phyloP scores from a whole-genome alignment of 2,797 vertebrate genomes.

The Clangula hyemalis region DNA sequence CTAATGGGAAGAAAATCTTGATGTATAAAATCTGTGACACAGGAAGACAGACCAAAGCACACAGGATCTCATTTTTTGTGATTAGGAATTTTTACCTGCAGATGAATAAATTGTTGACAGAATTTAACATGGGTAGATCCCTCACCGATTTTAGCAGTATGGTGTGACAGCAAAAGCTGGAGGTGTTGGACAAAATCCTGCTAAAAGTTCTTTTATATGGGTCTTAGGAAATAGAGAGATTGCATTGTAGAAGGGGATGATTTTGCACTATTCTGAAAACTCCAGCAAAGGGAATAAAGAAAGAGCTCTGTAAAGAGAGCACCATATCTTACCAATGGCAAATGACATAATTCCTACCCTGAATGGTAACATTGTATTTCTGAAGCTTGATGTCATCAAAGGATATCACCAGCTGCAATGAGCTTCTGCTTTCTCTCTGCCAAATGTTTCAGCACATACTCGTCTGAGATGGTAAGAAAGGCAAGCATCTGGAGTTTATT shows the following conservation, averaged over 20 bases:
- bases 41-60: not conserved
- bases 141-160: not conserved
- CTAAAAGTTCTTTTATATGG: not conserved
- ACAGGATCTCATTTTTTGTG: not conserved
- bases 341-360: conserved; percentile 32
- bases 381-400: conserved; percentile 42
- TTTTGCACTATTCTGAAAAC: not conserved
- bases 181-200: not conserved
- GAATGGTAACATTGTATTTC: conserved; percentile 45
- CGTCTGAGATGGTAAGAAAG: not conserved
- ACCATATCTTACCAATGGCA: not conserved
- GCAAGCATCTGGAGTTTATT: conserved; percentile 40
- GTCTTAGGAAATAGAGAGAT: not conserved
- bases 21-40: not conserved
- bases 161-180: not conserved
- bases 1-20: not conserved
- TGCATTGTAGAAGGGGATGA: not conserved
- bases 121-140: not conserved
- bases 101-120: not conserved
- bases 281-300: not conserved
- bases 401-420: conserved; percentile 44
- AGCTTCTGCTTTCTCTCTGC: conserved; percentile 29
- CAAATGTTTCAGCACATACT: conserved; percentile 35
- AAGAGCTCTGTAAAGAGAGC: not conserved
- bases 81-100: not conserved